Evolutionary conservation across 2,797 vertebrate species (phyloP).

Genomic region (Lagodon rhomboides): DNA sequence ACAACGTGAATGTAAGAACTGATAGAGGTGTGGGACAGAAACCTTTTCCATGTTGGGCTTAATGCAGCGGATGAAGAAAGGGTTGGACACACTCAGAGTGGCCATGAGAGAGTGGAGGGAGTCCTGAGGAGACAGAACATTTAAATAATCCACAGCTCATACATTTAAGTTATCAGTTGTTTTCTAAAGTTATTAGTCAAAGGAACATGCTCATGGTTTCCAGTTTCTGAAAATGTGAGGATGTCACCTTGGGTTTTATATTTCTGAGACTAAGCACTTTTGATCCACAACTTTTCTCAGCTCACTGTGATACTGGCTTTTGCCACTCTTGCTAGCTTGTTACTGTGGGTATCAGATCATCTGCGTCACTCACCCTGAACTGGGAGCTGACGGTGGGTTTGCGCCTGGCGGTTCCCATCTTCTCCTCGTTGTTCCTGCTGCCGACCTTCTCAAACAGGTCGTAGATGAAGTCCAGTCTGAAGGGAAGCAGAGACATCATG

Average conservation of each 20-base stretch:
- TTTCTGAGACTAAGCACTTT: too few species aligned
- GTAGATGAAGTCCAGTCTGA: slow-evolving; percentile 95
- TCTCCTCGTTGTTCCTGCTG: slow-evolving; percentile 92
- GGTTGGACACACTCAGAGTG: slow-evolving; percentile 93
- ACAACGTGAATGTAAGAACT: slow-evolving; percentile 5
- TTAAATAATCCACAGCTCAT: not conserved
- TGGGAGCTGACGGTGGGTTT: slow-evolving; percentile 96
- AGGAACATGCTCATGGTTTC: not conserved
- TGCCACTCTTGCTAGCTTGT: not conserved
- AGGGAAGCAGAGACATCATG: slow-evolving; percentile 15
- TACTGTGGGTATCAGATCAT: not conserved
- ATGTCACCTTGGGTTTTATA: too few species aligned
- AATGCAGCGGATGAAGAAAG: slow-evolving; percentile 96
- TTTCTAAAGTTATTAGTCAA: not conserved
- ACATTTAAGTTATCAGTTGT: not conserved
- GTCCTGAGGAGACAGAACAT: slow-evolving; percentile 79
- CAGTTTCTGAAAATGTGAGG: not conserved
- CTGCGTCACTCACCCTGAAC: slow-evolving; percentile 89
- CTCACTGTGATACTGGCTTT: not conserved
- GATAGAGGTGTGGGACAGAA: slow-evolving; percentile 2
- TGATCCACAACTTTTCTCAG: not conserved
- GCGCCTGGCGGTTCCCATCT: slow-evolving; percentile 94
- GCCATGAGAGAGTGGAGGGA: slow-evolving; percentile 95
- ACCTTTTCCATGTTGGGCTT: slow-evolving; percentile 95
- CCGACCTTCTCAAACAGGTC: slow-evolving; percentile 95